Evolutionary conservation across 2,113 vertebrate species (phyloP).

Genomic region (Lucifuga dentata): DNA sequence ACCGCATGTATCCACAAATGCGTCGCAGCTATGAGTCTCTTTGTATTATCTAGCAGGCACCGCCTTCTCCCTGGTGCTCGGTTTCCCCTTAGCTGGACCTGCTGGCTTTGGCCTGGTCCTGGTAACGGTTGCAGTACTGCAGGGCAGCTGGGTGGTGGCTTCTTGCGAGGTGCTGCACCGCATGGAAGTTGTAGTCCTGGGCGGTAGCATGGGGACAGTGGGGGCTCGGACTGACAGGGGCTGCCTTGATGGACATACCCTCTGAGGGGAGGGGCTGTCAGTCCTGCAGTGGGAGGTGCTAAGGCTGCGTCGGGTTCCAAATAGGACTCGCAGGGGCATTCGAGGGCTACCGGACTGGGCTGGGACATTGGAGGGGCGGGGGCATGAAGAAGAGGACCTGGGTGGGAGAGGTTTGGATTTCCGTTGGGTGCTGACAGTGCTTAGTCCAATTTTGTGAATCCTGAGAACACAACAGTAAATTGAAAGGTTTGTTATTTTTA

Average conservation of each 20-base stretch:
- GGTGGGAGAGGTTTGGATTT: slow-evolving; percentile 65
- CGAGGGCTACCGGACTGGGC: slow-evolving; percentile 78
- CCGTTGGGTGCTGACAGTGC: slow-evolving; percentile 48
- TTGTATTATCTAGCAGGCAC: slow-evolving; percentile 90
- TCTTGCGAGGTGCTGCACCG: slow-evolving; percentile 80
- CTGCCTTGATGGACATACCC: slow-evolving; percentile 79
- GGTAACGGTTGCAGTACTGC: slow-evolving; percentile 59
- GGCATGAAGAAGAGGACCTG: slow-evolving; percentile 68
- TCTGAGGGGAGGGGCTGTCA: slow-evolving; percentile 90
- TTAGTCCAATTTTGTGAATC: slow-evolving; percentile 77
- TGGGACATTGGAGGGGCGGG: slow-evolving; percentile 60
- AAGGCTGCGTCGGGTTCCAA: slow-evolving; percentile 84
- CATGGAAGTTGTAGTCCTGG: slow-evolving; percentile 76
- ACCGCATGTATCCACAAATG: slow-evolving; percentile 31
- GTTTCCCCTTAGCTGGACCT: slow-evolving; percentile 84
- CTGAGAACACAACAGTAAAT: slow-evolving; percentile 71
- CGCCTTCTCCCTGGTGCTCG: slow-evolving; percentile 81
- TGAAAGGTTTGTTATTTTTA: neutral
- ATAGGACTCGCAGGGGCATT: slow-evolving; percentile 76
- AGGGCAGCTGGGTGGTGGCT: slow-evolving; percentile 75
- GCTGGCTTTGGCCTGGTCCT: slow-evolving; percentile 85
- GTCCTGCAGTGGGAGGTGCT: slow-evolving; percentile 86
- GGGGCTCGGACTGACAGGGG: slow-evolving; percentile 77
- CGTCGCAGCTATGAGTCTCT: slow-evolving; percentile 61
- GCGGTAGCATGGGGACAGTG: slow-evolving; percentile 68